Conservation (phyloP, 2,888 invertebrate species). For the Strigamia maritima region DNA sequence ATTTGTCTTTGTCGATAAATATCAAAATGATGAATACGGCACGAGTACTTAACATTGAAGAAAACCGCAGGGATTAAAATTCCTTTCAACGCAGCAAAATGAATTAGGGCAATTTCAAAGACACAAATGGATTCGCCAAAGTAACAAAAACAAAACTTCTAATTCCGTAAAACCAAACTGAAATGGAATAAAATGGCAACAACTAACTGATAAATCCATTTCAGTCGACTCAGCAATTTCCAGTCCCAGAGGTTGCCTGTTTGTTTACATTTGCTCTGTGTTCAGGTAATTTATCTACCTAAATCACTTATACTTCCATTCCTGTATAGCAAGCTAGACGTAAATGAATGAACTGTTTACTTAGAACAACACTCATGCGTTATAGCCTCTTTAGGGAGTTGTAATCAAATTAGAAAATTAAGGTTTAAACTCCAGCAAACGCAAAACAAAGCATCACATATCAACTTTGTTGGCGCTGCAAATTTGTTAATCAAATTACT, state of each 20-base stretch:
- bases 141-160: not conserved
- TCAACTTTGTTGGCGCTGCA: not conserved
- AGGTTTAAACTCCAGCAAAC: not conserved
- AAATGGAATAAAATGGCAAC: not conserved
- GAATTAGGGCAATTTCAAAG: not conserved
- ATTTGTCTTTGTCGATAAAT: not conserved
- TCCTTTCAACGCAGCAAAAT: not conserved
- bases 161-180: not conserved
- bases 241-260: not conserved
- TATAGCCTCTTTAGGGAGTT: not conserved
- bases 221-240: not conserved
- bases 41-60: not conserved
- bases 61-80: not conserved
- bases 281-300: not conserved
- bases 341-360: not conserved
- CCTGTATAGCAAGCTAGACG: not conserved
- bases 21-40: not conserved
- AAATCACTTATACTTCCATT: not conserved
- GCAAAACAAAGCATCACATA: not conserved
- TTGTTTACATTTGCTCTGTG: not conserved
- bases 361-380: not conserved
- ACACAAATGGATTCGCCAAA: not conserved
- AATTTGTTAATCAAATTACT: not conserved
- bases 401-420: conserved; percentile 4
- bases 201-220: not conserved